phyloP scores from a whole-genome alignment of 2,113 vertebrate species.

The Heteronetta atricapilla region DNA sequence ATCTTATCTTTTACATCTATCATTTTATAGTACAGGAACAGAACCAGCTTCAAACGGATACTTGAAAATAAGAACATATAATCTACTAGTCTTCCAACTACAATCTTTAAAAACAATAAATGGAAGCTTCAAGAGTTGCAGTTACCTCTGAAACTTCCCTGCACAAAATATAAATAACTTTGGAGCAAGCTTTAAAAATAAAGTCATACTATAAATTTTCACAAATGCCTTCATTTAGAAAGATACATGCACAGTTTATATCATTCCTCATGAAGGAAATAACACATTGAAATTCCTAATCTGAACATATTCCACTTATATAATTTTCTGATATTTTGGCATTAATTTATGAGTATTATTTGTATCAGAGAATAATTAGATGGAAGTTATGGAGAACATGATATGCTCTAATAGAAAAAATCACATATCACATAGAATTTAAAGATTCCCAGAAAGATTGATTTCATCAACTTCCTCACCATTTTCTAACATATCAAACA shows the following conservation, averaged over 20 bases:
- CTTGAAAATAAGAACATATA: background rate
- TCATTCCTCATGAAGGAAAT: background rate
- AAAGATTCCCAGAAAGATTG: background rate
- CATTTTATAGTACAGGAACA: background rate
- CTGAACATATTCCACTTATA: background rate
- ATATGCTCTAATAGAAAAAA: background rate
- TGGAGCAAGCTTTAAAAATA: background rate
- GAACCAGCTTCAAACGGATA: background rate
- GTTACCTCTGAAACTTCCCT: background rate
- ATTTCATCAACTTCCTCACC: background rate
- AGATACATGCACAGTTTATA: background rate
- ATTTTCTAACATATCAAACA: background rate
- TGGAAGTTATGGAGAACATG: background rate
- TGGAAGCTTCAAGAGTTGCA: background rate
- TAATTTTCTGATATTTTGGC: background rate
- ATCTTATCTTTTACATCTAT: background rate
- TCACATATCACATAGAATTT: background rate
- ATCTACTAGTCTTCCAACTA: background rate
- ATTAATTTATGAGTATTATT: background rate
- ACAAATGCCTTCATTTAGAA: background rate
- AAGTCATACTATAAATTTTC: background rate
- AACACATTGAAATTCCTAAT: background rate
- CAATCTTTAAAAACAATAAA: background rate
- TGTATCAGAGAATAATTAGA: background rate
- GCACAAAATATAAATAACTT: background rate